Base-by-base conservation (phyloP, 2,113 vertebrate species). In the Silurus meridionalis region DNA sequence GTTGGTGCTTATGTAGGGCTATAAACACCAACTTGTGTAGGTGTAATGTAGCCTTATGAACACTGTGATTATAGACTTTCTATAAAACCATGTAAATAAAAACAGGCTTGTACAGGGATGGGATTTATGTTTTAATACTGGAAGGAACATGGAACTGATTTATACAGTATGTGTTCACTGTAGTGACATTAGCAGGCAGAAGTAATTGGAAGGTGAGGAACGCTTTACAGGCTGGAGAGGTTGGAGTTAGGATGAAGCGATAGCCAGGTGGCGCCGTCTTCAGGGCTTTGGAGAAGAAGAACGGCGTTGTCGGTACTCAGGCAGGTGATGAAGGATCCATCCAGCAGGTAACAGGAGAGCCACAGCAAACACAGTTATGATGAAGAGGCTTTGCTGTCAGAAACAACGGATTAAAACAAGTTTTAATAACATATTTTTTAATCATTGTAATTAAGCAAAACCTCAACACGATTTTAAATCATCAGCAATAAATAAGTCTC, bases 281-380 rank as follows among this genome's bases (percentile, higher is more conserved):
- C 37, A 88, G 28, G 81, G 80, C 6, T 87, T 82, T 15, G 72
- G 89, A 4, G 80, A 74, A 4, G 80, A 74, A 66, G 61, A 87
- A 46, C 80, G 78, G 79, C 93, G 87, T 64, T 94, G 93, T 15
- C 91, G 93, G 72, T 94, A 95, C 66, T 93, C 91, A 21, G 94
- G 91, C 81, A 97, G 87, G 89, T 95, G 95, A 77, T 83, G 89
- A 80, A 96, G 88, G 85, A 96, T 88, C 94, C 95, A 96, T 48
- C 92, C 96, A 9, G 95, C 94, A 0, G 95, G 95, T 69, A 88
- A 89, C 87, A 96, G 89, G 88, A 96, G 3, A 9, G 93, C 88
- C 28, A 91, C 74, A 2, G 95, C 93, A 77, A 96, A 95, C 81
- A 95, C 94, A 0, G 92, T 93, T 89, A 96, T 92, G 81, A 94